Base-by-base conservation (phyloP, 1,140 invertebrate genomes). In the Pseudomyrmex concolor region DNA sequence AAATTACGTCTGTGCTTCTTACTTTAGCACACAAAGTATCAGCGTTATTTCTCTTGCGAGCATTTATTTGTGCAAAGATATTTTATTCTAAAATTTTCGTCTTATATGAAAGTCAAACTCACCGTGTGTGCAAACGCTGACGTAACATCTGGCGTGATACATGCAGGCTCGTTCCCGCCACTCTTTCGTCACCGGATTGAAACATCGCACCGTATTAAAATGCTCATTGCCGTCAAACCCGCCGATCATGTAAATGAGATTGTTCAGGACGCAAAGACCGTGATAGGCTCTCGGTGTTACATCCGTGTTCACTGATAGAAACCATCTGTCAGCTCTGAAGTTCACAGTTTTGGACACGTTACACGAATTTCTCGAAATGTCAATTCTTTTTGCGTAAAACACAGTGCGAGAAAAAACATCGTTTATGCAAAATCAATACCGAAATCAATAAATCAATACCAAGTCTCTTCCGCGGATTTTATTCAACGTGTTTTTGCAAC, bases 161-260 rank as follows among this genome's bases (percentile, higher is more conserved):
- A 97, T 97, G 92, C 96, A 97, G 1, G 96, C 96, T 62, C 95
- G 93, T 83, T 97, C 96, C 10, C 93, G 93, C 96, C 97, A 97
- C 1, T 93, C 92, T 78, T 95, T 95, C 0, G 92, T 95, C 0
- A 95, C 92, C 0, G 96, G 96, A 91, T 97, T 95, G 88, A 96
- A 97, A 84, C 95, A 96, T 15, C 96, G 94, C 12, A 97, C 95
- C 0, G 96, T 96, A 84, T 96, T 97, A 89, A 96, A 97, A 86
- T 97, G 95, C 66, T 97, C 95, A 70, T 95, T 95, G 3, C 97
- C 96, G 88, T 97, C 96, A 86, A 96, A 97, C 2, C 96, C 97
- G 4, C 97, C 97, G 83, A 97, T 96, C 94, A 97, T 95, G 91
- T 97, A 97, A 81, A 98, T 96, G 51, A 95, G 85, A 78, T 95